Evolutionary conservation across 2,797 vertebrate species (phyloP), one percentile per base, ranked within the genome.

Genomic region (Halcyon badia): DNA sequence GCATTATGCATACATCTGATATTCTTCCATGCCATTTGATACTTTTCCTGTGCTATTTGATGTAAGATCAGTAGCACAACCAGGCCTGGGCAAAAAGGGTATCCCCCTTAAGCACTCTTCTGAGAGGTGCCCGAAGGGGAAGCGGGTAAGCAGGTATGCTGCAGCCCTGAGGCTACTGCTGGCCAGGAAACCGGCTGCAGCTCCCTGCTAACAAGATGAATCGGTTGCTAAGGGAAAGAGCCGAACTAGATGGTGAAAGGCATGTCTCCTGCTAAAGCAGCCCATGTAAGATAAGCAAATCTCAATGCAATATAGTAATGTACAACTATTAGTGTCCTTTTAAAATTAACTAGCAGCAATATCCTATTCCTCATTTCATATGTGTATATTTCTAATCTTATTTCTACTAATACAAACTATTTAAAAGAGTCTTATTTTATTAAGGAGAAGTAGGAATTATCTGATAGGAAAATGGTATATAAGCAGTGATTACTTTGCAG

Each of bases 151-250:
- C 37, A 72, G 64, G 48, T 6, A 65, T 2, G 2, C 31, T 20
- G 57, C 41, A 78, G 48, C 37, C 52, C 48, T 24, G n/a, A 52
- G 37, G 48, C 51, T 70, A 26, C 73, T 37, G 26, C n/a, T 30
- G 13, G 56, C 49, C 73, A 79, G 62, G 68, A 65, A 62, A 64
- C 13, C 5, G 20, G 37, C 30, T 76, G 54, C 48, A 73, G 56
- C 28, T 65, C 44, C 14, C 12, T 6, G 5, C 33, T 7, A 75
- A 41, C 0, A 0, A 0, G 57, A 66, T 48, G 18, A 81, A 94
- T 2, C 31, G 25, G 5, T 11, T 60, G n/a, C 20, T 72, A 79
- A 22, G 1, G 3, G 22, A 56, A 69, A 66, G 19, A 83, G 24
- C 22, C 0, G 0, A 88, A 89, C 5, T 25, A 46, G 51, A 87